phyloP scores from a whole-genome alignment of 2,113 vertebrate genomes.

The Reinhardtius hippoglossoides region DNA sequence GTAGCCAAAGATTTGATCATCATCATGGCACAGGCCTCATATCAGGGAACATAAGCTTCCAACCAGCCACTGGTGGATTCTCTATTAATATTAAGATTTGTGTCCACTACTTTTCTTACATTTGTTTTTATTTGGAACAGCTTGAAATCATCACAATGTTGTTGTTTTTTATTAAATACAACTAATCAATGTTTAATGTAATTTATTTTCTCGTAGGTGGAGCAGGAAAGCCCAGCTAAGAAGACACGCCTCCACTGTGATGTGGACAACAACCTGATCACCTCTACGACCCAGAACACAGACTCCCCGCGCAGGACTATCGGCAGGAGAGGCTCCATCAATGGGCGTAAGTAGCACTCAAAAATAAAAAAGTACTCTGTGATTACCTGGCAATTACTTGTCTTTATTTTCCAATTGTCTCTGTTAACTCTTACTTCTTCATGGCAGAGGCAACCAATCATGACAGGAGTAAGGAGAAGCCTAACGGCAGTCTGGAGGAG shows the following conservation, averaged over 20 bases:
- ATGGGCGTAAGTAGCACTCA: conserved; percentile 87
- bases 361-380: not conserved
- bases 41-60: no score
- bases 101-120: no score
- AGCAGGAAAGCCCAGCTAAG: conserved; percentile 92
- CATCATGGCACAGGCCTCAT: no score
- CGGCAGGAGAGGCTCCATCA: conserved; percentile 89
- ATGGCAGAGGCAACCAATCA: conserved; percentile 90
- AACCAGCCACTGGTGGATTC: no score
- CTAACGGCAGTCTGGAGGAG: conserved; percentile 94
- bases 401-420: not conserved
- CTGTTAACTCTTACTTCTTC: conserved; percentile 5
- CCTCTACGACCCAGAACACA: conserved; percentile 88
- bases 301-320: conserved; percentile 86
- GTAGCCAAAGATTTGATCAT: no score
- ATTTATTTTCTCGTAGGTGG: conserved; percentile 81
- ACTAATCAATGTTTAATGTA: no score
- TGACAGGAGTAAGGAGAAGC: conserved; percentile 92
- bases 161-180: no score
- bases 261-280: conserved; percentile 93
- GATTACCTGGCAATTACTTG: not conserved
- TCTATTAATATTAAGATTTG: no score
- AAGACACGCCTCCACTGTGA: conserved; percentile 91
- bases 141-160: no score
- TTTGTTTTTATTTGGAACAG: no score